A percentile compares a stretch with the other conserved stretches of the same genome.
These are phyloP conservation scores for Pandemis heparana DNA, from an alignment of 2,888 invertebrate genomes.

Conservation along the genomic window DNA sequence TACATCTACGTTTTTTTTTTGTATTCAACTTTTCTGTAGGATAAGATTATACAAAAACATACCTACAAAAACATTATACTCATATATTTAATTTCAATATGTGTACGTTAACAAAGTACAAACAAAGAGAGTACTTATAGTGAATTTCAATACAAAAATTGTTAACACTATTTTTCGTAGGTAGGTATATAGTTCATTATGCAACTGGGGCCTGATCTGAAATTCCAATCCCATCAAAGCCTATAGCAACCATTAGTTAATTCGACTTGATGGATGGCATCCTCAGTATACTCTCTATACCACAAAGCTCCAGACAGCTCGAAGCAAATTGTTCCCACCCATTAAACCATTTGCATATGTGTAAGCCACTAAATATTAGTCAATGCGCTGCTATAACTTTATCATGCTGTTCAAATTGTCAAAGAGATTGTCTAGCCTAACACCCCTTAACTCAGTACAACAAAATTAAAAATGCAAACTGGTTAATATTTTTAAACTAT, in stretches of 20 bases:
- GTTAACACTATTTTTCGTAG: no score
- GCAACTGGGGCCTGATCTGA: not conserved
- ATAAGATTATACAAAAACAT: not conserved
- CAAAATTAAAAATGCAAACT: no score
- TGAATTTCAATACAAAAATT: no score
- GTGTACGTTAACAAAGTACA: not conserved
- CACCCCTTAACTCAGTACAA: no score
- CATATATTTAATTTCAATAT: constrained; percentile 41
- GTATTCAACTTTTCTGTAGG: no score
- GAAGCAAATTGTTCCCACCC: constrained; percentile 23
- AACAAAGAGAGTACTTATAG: no score
- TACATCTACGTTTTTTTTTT: no score
- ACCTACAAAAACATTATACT: constrained; percentile 37
- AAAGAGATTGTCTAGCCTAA: not conserved
- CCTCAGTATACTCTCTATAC: constrained; percentile 25
- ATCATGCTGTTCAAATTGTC: not conserved
- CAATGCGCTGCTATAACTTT: not conserved
- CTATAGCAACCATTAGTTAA: constrained; percentile 3
- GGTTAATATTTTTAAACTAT: no score
- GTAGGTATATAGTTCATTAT: not conserved
- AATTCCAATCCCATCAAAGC: constrained; percentile 21
- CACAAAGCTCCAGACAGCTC: constrained; percentile 20
- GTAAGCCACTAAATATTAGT: constrained; percentile 1
- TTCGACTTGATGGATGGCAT: constrained; percentile 10
- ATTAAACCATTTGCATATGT: constrained; percentile 37